These are phyloP conservation scores for Matsumyia berberina DNA, from an alignment of 2,888 invertebrate species.

Conservation along the genomic window DNA sequence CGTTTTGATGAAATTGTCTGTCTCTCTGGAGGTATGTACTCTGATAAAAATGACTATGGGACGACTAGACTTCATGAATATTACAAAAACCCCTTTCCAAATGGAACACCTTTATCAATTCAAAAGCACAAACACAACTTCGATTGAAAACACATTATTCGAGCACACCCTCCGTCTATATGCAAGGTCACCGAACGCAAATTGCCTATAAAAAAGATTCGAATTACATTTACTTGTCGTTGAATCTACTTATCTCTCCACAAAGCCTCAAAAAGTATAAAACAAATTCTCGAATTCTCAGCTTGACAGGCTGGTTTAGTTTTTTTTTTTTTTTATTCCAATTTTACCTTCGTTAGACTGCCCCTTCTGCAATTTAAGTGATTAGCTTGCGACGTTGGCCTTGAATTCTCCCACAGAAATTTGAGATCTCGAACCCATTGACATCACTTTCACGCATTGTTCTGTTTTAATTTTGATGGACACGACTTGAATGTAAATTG, in stretches of 20 bases:
- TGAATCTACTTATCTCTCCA: not conserved
- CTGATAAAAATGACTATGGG: too few relatives aligned
- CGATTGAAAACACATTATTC: too few relatives aligned
- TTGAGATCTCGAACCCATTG: not conserved
- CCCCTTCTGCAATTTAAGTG: not conserved
- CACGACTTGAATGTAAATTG: constrained; percentile 27
- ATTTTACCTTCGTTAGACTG: not conserved
- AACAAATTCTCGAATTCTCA: too few relatives aligned
- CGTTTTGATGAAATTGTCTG: too few relatives aligned
- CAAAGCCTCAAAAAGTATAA: too few relatives aligned
- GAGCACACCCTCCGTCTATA: not conserved
- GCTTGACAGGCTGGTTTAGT: not conserved
- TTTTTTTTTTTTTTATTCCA: not conserved
- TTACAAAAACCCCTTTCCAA: not conserved
- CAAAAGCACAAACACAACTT: too few relatives aligned
- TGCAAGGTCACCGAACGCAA: constrained; percentile 13
- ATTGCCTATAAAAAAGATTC: constrained; percentile 2
- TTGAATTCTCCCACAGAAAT: constrained; percentile 9
- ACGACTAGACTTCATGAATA: too few relatives aligned
- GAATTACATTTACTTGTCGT: not conserved
- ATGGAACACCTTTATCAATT: too few relatives aligned
- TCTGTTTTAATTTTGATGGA: constrained; percentile 6
- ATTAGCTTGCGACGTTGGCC: not conserved
- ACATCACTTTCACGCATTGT: not conserved
- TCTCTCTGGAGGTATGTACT: too few relatives aligned